Conservation (phyloP, 2,888 invertebrate species). For the Aleiodes testaceus region DNA sequence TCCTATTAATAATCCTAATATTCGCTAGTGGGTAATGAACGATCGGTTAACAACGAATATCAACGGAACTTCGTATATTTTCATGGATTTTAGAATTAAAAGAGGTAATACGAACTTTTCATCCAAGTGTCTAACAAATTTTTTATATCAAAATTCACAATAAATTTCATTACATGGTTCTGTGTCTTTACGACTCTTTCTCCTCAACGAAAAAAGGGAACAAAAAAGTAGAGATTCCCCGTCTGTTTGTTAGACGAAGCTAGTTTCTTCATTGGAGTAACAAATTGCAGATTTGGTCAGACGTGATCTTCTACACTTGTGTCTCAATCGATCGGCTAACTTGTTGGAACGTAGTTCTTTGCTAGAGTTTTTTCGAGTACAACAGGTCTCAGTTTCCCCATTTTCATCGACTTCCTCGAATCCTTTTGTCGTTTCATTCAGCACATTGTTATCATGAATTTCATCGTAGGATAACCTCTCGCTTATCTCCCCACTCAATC, state of each 20-base stretch:
- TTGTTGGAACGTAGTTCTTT: slow-evolving; percentile 20
- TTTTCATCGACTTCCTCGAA: slow-evolving; percentile 3
- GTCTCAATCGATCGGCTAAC: slow-evolving; percentile 34
- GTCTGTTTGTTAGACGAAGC: not conserved
- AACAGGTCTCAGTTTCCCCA: slow-evolving; percentile 32
- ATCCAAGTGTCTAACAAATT: not conserved
- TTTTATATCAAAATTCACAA: not conserved
- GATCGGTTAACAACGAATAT: too few species aligned
- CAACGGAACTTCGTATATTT: too few species aligned
- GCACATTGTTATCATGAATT: slow-evolving; percentile 27
- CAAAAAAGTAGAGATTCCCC: not conserved
- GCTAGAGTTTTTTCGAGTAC: slow-evolving; percentile 16
- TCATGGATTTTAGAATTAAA: too few species aligned
- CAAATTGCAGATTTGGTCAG: slow-evolving; percentile 1
- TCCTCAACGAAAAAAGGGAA: not conserved
- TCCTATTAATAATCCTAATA: too few species aligned
- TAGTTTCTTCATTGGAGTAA: slow-evolving; percentile 9
- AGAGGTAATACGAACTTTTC: not conserved
- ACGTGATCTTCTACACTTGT: slow-evolving; percentile 7
- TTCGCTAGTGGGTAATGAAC: too few species aligned
- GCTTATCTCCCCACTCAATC: slow-evolving; percentile 28
- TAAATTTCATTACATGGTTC: not conserved
- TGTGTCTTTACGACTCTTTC: too few species aligned
- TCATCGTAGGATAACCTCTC: slow-evolving; percentile 33
- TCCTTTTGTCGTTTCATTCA: slow-evolving; percentile 25